phyloP scores from a whole-genome alignment of 2,113 vertebrate species.

The Chionomys nivalis region DNA sequence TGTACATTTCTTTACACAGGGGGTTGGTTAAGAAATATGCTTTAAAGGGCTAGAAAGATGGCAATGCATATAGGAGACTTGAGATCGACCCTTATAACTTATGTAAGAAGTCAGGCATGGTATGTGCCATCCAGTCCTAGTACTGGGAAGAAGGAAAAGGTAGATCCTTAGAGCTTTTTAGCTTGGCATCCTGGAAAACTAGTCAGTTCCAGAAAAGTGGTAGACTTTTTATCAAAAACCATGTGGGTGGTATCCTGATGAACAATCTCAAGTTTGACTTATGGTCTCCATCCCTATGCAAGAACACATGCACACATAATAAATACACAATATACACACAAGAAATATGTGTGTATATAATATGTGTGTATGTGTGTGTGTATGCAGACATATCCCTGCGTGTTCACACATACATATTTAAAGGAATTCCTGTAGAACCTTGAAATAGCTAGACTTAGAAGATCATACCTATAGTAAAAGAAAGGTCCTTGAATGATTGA shows the following conservation, averaged over 20 bases:
- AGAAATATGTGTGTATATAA: too few relatives aligned
- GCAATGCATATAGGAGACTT: neutral
- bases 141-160: neutral
- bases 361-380: neutral
- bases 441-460: neutral
- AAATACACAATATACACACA: neutral
- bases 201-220: neutral
- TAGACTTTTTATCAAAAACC: neutral
- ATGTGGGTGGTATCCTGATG: neutral
- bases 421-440: neutral
- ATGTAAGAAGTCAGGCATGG: neutral
- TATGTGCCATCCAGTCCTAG: neutral
- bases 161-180: rapidly evolving
- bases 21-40: neutral
- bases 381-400: neutral
- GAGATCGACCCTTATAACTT: neutral
- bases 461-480: neutral
- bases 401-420: neutral
- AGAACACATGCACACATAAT: neutral
- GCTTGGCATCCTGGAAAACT: neutral
- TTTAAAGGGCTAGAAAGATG: neutral
- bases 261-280: too few relatives aligned
- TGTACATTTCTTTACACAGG: neutral
- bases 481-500: neutral
- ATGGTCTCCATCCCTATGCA: too few relatives aligned